Conservation (phyloP, 2,113 vertebrate genomes). For the Carollia perspicillata region DNA sequence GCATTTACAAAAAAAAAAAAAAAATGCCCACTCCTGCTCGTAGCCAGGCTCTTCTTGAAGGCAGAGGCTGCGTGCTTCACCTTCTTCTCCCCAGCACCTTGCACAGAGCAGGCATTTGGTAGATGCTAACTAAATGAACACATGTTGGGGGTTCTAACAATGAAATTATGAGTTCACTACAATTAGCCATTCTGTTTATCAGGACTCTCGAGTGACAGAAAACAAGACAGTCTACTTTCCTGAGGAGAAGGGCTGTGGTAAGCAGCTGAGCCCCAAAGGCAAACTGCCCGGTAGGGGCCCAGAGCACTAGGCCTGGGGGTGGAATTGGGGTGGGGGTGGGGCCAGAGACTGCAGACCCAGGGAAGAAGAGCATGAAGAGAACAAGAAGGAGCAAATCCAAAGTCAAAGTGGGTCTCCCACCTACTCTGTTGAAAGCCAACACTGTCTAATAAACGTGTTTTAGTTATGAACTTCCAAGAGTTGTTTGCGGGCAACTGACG, state of each 20-base stretch:
- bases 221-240: not conserved
- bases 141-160: not conserved
- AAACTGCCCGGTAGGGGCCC: not conserved
- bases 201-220: not conserved
- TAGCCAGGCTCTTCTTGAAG: not conserved
- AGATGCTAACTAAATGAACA: not conserved
- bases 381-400: not conserved
- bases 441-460: not conserved
- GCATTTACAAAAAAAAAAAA: not conserved
- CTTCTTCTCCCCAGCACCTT: not conserved
- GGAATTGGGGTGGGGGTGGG: rapidly evolving
- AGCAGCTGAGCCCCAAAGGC: not conserved
- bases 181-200: not conserved
- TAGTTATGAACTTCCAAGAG: not conserved
- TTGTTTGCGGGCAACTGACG: not conserved
- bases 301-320: not conserved
- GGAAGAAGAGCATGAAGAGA: not conserved
- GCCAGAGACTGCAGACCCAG: not conserved
- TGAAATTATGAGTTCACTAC: not conserved
- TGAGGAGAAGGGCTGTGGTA: not conserved
- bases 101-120: not conserved
- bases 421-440: not conserved
- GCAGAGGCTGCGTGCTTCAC: not conserved
- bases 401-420: not conserved
- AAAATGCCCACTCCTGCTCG: not conserved